Evolutionary conservation across 2,113 vertebrate species (phyloP), one percentile per base, ranked within the genome.

Genomic region (Coreoperca whiteheadi): DNA sequence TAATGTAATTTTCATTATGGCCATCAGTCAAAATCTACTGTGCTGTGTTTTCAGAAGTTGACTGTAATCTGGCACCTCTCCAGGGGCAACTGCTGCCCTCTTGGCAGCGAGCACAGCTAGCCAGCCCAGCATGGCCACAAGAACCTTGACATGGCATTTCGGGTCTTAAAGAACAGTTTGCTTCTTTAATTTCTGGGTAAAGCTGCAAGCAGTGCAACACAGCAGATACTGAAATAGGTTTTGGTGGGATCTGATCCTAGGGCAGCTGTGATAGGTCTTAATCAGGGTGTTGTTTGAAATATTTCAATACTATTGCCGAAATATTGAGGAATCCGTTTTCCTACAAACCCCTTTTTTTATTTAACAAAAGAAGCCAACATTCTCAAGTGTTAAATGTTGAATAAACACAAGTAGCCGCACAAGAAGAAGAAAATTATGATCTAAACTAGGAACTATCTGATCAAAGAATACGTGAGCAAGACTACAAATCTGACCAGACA

Each of bases 61-160:
- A 78, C 88, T 83, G 83, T 77, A 72, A 87, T 82, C 87, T 89
- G 88, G 90, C 90, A 4, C 43, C 11, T 21, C 76, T 81, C 85
- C 89, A 88, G 79, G 54, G 64, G n/a, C 56, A 43, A 75, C 34
- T 74, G 79, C 84, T 85, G 81, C 77, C 78, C 51, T 76, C 64
- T 43, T 86, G 85, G 86, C 79, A 78, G 67, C 53, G 46, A 16
- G 37, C 1, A 0, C 48, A 46, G 77, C 60, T 34, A 53, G 82
- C 60, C 81, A 46, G 68, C 79, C 7, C 84, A 63, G 85, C 78
- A 18, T 6, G 63, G 59, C 20, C 82, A 82, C 74, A 32, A n/a
- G 34, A 77, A 75, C 64, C 79, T 41, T 59, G 71, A 90, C 81
- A 79, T n/a, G 79, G 79, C 77, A 84, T 77, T 74, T 81, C 4